Evolutionary conservation across 2,113 vertebrate species (phyloP), one percentile per base, ranked within the genome.

Genomic region (Upupa epops): DNA sequence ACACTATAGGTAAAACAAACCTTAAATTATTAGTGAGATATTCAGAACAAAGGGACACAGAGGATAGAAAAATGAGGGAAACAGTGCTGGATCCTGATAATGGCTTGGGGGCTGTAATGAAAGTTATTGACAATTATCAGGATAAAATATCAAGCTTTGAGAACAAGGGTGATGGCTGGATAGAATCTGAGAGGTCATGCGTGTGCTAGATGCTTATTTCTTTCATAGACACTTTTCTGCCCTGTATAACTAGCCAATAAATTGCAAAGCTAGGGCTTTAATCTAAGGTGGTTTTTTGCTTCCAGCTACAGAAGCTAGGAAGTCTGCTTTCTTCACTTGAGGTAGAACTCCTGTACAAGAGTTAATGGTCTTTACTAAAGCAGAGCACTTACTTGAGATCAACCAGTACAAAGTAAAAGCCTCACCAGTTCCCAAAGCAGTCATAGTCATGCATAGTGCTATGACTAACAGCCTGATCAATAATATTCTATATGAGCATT

Each of bases 391-490:
- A 9, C 24, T 59, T 52, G n/a, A 72, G 73, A 52, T 64, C 26
- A 70, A 26, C 49, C 26, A 11, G 28, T 45, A 52, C 10, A 29
- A 34, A 36, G 37, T 54, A 37, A 65, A 84, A 84, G 36, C n/a
- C 51, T 52, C 46, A 37, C 22, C 11, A 11, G 9, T 32, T 65
- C 45, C 28, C 46, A 48, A 1, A 0, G 0, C 66, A 59, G 32
- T 25, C 37, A 8, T 28, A 56, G 26, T 26, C 26, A 7, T 36
- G 28, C 3, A 2, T 64, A 64, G 37, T 31, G 5, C 22, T 40
- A 37, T n/a, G 37, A 66, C 65, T 64, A 71, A 58, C 45, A 65
- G 58, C 51, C 58, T 34, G 19, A 52, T 52, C 10, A 59, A 22
- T 29, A 59, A 68, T 21, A 21, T 40, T 31, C 37, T 1, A 0